These are phyloP conservation scores for Neodiprion fabricii DNA, from an alignment of 1,140 invertebrate genomes.

Conservation along the genomic window DNA sequence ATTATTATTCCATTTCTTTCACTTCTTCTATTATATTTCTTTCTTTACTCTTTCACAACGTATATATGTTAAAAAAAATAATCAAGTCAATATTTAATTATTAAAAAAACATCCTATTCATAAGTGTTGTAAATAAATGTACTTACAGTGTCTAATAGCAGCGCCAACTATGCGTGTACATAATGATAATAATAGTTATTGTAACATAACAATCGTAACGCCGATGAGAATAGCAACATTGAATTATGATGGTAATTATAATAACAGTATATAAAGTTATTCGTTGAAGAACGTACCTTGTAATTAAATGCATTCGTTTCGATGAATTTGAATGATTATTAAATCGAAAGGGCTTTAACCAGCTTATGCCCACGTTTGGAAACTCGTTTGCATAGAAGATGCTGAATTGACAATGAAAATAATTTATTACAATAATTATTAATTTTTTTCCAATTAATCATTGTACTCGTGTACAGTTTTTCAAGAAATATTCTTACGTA, in stretches of 20 bases:
- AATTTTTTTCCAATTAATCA: neutral
- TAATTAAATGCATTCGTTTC: no score
- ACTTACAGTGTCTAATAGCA: slow-evolving; percentile 59
- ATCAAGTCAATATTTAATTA: slow-evolving; percentile 33
- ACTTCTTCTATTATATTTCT: no score
- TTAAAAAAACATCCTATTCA: slow-evolving; percentile 51
- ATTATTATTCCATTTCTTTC: no score
- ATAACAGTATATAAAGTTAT: no score
- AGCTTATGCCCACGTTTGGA: no score
- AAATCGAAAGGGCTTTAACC: no score
- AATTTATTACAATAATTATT: neutral
- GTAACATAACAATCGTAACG: slow-evolving; percentile 3
- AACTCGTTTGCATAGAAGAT: neutral
- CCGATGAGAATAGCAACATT: neutral
- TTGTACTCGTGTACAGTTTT: neutral
- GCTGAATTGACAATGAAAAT: neutral
- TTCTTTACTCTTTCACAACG: neutral
- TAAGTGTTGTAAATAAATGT: slow-evolving; percentile 63
- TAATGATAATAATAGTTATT: slow-evolving; percentile 10
- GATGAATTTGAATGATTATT: no score
- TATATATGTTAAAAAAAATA: neutral
- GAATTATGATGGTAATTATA: no score
- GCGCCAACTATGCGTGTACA: slow-evolving; percentile 55
- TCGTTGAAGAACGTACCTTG: no score
- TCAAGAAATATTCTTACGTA: neutral